These are phyloP conservation scores for Eupithecia centaureata DNA, from an alignment of 2,888 invertebrate species.

Conservation along the genomic window DNA sequence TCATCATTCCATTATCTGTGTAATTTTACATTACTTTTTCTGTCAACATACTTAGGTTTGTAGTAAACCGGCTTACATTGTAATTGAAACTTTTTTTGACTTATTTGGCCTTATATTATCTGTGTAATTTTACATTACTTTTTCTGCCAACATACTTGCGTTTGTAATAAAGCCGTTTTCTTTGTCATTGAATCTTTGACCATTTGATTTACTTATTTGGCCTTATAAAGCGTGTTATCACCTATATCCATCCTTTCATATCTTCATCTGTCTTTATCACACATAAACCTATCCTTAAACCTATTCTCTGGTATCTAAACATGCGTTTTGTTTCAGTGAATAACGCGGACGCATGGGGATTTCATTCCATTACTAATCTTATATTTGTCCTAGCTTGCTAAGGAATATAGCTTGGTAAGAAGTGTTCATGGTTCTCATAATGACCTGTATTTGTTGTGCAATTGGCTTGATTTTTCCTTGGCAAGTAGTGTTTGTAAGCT, in stretches of 20 bases:
- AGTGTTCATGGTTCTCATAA: constrained; percentile 20
- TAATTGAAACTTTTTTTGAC: too few relatives aligned
- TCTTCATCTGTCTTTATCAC: background rate
- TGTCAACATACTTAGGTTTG: too few relatives aligned
- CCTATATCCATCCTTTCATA: background rate
- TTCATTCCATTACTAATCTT: constrained; percentile 31
- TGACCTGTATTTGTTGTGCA: background rate
- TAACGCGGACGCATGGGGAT: constrained; percentile 16
- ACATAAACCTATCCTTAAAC: background rate
- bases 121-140: too few relatives aligned
- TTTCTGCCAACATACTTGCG: too few relatives aligned
- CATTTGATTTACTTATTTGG: background rate
- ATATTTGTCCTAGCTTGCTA: constrained; percentile 27
- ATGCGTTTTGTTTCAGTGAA: constrained; percentile 60
- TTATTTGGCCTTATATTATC: too few relatives aligned
- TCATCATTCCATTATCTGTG: too few relatives aligned
- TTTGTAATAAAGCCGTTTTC: too few relatives aligned
- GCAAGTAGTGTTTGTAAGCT: constrained; percentile 20
- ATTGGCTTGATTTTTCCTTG: constrained; percentile 10
- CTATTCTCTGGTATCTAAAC: constrained; percentile 2
- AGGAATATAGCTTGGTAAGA: constrained; percentile 32
- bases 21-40: too few relatives aligned
- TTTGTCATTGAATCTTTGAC: too few relatives aligned
- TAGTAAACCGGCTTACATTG: too few relatives aligned
- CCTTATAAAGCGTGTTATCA: background rate